Base-by-base conservation (phyloP, 1,140 invertebrate genomes). In the Conus betulinus region DNA sequence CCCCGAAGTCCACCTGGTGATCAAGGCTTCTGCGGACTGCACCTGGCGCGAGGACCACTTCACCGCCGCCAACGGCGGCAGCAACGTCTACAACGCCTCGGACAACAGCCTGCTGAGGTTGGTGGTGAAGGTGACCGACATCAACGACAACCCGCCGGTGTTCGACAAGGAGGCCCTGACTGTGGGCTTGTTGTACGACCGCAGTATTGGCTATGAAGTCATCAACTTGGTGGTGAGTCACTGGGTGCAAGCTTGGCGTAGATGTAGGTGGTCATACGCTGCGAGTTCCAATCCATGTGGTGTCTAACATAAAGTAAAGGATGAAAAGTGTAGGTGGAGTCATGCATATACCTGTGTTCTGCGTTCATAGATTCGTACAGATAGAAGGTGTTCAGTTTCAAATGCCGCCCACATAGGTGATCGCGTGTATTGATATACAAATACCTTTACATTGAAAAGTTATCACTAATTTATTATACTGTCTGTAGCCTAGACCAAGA, bases 81-180 rank as follows among this genome's bases (percentile, higher is more conserved):
- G 20, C 84, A 82, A 23, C 53, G 67, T 20, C 57, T 86, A 25
- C 78, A 86, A 86, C 84, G 63, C 3, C 52, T 60, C 63, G 8
- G 86, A 89, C 86, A 85, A 4, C 0, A 87, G 85, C 52, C 67
- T 89, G 71, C 55, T 83, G 53, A 17, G n/a, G n/a, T 76, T 90
- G 13, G 52, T 51, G 15, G 87, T 91, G 11, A 39, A 15, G 25
- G 79, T 91, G 60, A 20, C 57, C 25, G 90, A 91, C 39, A 79
- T 81, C 51, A 88, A 91, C 74, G 90, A 91, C 76, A 91, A 88
- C 87, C 88, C 90, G 7, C 90, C 90, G 27, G 88, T 88, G 3
- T 89, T 89, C 60, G 60, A 23, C 23, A 27, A 81, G 17, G 71
- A 67, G n/a, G 57, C 55, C 1, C 78, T 89, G 1, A 74, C 83